Conservation (phyloP, 2,113 vertebrate species). For the Microtus montanus region DNA sequence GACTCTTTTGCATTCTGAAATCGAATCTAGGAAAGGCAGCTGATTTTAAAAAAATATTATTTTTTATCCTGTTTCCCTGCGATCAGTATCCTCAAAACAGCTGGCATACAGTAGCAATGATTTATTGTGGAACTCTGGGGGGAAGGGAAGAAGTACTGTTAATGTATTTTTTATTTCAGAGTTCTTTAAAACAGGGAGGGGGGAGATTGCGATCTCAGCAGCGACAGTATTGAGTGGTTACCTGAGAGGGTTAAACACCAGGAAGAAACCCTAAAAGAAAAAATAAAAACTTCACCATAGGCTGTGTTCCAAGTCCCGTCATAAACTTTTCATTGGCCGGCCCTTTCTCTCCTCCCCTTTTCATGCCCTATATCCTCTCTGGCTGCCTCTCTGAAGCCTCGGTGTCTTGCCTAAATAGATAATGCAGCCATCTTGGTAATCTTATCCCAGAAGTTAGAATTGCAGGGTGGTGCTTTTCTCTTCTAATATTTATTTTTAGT, state of each 20-base stretch:
- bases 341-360: conserved; percentile 61
- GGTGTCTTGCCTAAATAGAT: conserved; percentile 81
- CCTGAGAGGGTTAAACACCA: conserved; percentile 85
- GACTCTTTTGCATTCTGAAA: background rate
- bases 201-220: too few relatives aligned
- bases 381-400: conserved; percentile 71
- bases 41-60: background rate
- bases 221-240: conserved; percentile 26
- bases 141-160: background rate
- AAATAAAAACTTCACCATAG: conserved; percentile 56
- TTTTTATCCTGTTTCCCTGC: background rate
- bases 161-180: conserved; percentile 37
- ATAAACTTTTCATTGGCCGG: conserved; percentile 69
- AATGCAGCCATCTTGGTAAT: conserved; percentile 84
- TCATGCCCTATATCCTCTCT: conserved; percentile 77
- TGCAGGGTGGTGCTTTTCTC: conserved; percentile 75
- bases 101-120: conserved; percentile 68
- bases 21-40: background rate
- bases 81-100: conserved; percentile 26
- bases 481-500: conserved; percentile 84
- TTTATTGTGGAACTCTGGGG: conserved; percentile 39
- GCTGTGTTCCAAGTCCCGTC: conserved; percentile 68
- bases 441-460: conserved; percentile 83
- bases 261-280: conserved; percentile 72
- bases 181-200: background rate